Conservation (phyloP, 2,113 vertebrate genomes). For the Neopipo cinnamomea region DNA sequence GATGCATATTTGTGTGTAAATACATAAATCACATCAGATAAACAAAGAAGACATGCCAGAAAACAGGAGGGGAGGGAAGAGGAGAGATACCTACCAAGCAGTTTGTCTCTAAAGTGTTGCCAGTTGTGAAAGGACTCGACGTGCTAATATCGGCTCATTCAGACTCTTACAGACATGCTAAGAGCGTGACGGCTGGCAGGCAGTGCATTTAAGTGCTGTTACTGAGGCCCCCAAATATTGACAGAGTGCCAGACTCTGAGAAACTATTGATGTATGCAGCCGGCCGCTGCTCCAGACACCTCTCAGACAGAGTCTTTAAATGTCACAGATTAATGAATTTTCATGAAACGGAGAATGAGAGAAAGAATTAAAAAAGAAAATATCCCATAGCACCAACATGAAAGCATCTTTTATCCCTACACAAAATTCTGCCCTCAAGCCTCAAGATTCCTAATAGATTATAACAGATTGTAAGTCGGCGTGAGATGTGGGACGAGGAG, state of each 20-base stretch:
- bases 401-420: slow-evolving; percentile 57
- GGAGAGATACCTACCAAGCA: slow-evolving; percentile 62
- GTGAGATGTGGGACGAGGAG: background rate
- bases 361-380: slow-evolving; percentile 54
- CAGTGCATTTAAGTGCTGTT: slow-evolving; percentile 73
- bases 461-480: background rate
- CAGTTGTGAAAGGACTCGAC: slow-evolving; percentile 72
- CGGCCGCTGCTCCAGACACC: slow-evolving; percentile 80
- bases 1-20: slow-evolving; percentile 65
- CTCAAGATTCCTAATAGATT: slow-evolving; percentile 45
- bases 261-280: slow-evolving; percentile 79
- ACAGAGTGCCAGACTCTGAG: slow-evolving; percentile 80
- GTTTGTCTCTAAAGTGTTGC: slow-evolving; percentile 70
- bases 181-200: slow-evolving; percentile 72
- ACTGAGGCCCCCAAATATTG: slow-evolving; percentile 80
- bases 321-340: slow-evolving; percentile 86
- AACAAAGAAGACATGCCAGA: slow-evolving; percentile 67
- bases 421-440: slow-evolving; percentile 42
- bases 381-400: slow-evolving; percentile 55
- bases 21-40: slow-evolving; percentile 72
- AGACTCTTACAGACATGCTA: slow-evolving; percentile 64
- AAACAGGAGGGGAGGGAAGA: slow-evolving; percentile 53
- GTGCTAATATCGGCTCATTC: slow-evolving; percentile 73
- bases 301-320: slow-evolving; percentile 83
- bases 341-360: slow-evolving; percentile 75